Base-by-base conservation (phyloP, 2,888 invertebrate species). In the Imbricaverruca yamaguchii region DNA sequence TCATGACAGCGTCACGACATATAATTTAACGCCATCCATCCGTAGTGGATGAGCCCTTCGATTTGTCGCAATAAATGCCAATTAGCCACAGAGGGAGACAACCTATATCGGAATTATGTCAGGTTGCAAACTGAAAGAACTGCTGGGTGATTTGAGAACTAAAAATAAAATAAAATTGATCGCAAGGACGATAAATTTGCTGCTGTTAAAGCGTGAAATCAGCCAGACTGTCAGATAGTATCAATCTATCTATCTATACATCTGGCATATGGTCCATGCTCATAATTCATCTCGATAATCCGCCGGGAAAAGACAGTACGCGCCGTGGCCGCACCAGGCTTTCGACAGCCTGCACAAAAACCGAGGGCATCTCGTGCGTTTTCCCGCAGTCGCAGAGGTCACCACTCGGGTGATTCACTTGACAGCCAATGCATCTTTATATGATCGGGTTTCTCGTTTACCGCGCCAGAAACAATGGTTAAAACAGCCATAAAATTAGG, bases 61-160 rank as follows among this genome's bases (percentile, higher is more conserved):
- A 25, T 69, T 69, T 69, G 69, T 69, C 69, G 69, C 69, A 69
- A 39, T 69, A 69, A 69, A 69, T 69, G 69, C 39, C 69, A 69
- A 69, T 69, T 69, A 69, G 15, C 7, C 23, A 12, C 25, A 23
- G 39, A 39, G 15, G 0, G 69, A 39, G 12, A 8, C 69, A 39
- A 12, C 13, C 1, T 12, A 25, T 13, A 39, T 18, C 13, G 15
- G 39, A 25, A 39, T 15, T 25, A 15, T 13, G 25, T 39, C 69
- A 25, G 69, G 25, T 39, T 69, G 69, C 39, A 25, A 10, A 39
- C 39, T 69, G 25, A 69, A 69, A 10, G 39, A 69, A 13, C 18
- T 39, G 23, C 23, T 39, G 13, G 15, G 39, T 15, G 69, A 69
- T 7, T 18, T 18, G 61, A 61, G 18, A 61, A 39, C 3, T 21